Evolutionary conservation across 1,140 invertebrate genomes (phyloP), one percentile per base, ranked within the genome.

Genomic region (Caerostris darwini): DNA sequence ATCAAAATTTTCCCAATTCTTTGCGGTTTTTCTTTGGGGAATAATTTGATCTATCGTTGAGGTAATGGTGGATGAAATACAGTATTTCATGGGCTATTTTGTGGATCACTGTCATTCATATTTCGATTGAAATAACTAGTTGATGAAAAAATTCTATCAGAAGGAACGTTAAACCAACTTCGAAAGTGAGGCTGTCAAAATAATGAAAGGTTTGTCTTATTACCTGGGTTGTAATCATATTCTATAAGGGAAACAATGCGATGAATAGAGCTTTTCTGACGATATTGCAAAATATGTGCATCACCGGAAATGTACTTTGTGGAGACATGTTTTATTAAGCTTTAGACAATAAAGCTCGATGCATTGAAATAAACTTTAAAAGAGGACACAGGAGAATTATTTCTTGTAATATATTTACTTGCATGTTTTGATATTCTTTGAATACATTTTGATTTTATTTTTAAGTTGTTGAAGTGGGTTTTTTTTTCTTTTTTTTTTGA

Each of bases 81-180:
- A 71, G 7, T 19, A 71, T 71, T 71, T 71, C 34, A 71, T 71
- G 19, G 67, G 19, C 69, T 71, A 71, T 71, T 71, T 71, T 34
- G 19, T 71, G 67, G 17, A 69, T 69, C 17, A 69, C 19, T 69
- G 67, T 71, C 69, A 34, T 71, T 34, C 19, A 8, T 10, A 71
- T 1, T 71, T 71, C 69, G n/a, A 71, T 71, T 71, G 19, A 71
- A 71, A 71, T 71, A 34, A 71, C 69, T 71, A 71, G 69, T 71
- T 34, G 19, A 34, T 50, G 34, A 50, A n/a, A n/a, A 71, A 71
- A 71, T 71, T n/a, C 6, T 8, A 71, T 71, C 6, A 71, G 7
- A 19, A 34, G 7, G 69, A 71, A 71, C 19, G 69, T 71, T 71
- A 71, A 71, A 71, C 69, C 19, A 71, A 19, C 19, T 34, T 71